Evolutionary conservation across 2,113 vertebrate species (phyloP).

Genomic region (Neotoma lepida): DNA sequence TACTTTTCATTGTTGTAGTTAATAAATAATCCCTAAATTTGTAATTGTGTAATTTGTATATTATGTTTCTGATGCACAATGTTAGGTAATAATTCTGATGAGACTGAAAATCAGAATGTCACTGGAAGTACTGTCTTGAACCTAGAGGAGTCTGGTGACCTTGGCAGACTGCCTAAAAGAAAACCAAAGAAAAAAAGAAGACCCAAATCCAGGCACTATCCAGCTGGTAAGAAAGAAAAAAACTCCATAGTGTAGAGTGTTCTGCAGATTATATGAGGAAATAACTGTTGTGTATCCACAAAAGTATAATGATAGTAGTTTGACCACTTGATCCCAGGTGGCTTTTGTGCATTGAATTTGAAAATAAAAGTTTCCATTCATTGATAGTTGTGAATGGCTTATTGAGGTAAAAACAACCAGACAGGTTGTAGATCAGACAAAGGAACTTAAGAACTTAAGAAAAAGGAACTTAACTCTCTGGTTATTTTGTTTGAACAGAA

Average conservation of each 20-base stretch:
- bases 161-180: conserved; percentile 92
- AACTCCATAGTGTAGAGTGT: conserved; percentile 46
- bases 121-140: conserved; percentile 95
- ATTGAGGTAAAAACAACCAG: conserved; percentile 56
- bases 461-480: conserved; percentile 1
- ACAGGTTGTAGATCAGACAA: neutral
- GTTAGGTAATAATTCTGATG: conserved; percentile 91
- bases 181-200: conserved; percentile 94
- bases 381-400: conserved; percentile 78
- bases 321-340: conserved; percentile 56
- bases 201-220: conserved; percentile 95
- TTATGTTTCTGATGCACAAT: conserved; percentile 76
- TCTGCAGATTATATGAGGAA: conserved; percentile 58
- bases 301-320: conserved; percentile 58
- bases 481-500: conserved; percentile 38
- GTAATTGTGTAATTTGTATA: conserved; percentile 62
- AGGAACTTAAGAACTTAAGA: neutral
- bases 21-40: conserved; percentile 68
- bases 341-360: conserved; percentile 60
- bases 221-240: conserved; percentile 90
- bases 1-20: conserved; percentile 57
- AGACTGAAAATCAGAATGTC: conserved; percentile 95
- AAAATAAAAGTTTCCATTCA: conserved; percentile 73
- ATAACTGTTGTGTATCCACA: conserved; percentile 47
- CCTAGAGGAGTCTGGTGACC: conserved; percentile 94